These are phyloP conservation scores for Sakesphorus luctuosus DNA, from an alignment of 2,113 vertebrate species.

Conservation along the genomic window DNA sequence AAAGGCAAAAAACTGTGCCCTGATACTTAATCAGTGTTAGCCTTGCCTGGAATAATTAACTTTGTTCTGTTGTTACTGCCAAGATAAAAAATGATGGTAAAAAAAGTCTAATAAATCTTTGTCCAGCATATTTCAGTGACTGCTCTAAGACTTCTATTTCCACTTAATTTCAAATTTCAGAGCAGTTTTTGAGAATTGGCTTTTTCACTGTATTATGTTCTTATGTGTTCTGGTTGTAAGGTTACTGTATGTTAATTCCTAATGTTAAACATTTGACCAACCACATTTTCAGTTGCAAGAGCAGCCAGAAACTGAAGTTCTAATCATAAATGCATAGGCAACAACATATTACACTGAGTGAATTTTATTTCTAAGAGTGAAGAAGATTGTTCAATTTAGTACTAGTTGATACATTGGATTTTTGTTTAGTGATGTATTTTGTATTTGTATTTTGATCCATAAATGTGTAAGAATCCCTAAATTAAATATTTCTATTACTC, in stretches of 20 bases:
- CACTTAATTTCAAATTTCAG: background rate
- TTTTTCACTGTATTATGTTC: background rate
- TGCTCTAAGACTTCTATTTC: background rate
- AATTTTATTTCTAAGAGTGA: background rate
- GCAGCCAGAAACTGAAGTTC: background rate
- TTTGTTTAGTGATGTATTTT: background rate
- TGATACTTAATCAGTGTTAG: background rate
- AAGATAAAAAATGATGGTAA: background rate
- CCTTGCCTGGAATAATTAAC: background rate
- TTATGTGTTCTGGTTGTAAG: background rate
- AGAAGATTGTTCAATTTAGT: background rate
- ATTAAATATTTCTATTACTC: background rate
- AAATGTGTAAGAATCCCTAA: background rate
- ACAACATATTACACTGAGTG: background rate
- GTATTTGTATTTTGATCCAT: background rate
- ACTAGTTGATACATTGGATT: fast-evolving
- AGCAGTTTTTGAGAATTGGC: background rate
- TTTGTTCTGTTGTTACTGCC: background rate
- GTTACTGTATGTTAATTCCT: background rate
- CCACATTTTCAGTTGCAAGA: background rate
- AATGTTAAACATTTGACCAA: background rate
- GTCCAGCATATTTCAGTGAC: background rate
- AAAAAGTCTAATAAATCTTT: background rate
- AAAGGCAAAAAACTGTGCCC: background rate
- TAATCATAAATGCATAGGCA: background rate